These are phyloP conservation scores for Lumbricus terrestris DNA, from an alignment of 2,888 invertebrate genomes.

Conservation along the genomic window DNA sequence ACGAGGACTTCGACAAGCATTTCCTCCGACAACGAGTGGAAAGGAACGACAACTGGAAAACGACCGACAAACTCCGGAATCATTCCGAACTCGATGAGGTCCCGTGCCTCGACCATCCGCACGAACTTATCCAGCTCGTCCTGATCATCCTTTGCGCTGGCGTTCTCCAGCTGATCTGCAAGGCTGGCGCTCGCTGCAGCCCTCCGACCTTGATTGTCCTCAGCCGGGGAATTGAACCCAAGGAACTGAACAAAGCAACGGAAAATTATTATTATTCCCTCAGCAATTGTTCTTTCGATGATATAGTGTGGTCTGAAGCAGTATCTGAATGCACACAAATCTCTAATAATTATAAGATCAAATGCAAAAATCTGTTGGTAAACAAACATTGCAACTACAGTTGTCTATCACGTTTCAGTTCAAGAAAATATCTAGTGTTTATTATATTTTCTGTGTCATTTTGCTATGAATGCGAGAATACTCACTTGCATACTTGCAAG, in stretches of 20 bases:
- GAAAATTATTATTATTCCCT: not conserved
- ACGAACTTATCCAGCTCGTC: conserved; percentile 52
- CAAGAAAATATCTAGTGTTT: no score
- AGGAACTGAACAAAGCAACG: not conserved
- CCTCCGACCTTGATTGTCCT: conserved; percentile 51
- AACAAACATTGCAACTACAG: no score
- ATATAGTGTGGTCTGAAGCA: no score
- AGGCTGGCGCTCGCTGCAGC: conserved; percentile 46
- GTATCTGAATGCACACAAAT: no score
- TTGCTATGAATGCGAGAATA: no score
- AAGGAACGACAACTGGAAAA: conserved; percentile 95
- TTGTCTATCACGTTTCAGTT: no score
- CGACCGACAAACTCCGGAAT: conserved; percentile 61
- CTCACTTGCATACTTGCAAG: no score
- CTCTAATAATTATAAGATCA: no score
- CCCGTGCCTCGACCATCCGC: conserved; percentile 77
- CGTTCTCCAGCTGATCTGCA: conserved; percentile 43
- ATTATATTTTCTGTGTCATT: no score
- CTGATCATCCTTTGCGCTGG: conserved; percentile 59
- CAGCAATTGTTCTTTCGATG: no score
- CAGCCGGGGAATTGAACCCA: conserved; percentile 55
- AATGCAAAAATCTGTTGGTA: no score
- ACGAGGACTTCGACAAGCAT: conserved; percentile 93
- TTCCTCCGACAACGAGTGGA: conserved; percentile 87
- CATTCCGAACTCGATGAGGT: conserved; percentile 90